Conservation (phyloP, 2,797 vertebrate species). For the Glyptemys insculpta region DNA sequence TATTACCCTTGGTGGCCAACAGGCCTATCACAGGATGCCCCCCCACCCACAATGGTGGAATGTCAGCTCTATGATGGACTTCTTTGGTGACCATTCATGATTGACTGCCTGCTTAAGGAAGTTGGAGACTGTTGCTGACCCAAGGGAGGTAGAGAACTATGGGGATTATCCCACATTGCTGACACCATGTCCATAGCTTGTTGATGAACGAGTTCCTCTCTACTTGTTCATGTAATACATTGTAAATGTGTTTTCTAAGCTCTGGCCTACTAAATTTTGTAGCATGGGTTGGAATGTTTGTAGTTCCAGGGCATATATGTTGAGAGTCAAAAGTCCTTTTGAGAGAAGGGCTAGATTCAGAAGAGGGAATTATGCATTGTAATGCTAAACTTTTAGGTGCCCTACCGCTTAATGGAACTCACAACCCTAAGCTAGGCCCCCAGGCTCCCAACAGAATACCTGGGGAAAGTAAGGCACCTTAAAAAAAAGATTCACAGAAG, state of each 20-base stretch:
- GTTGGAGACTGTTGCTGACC: neutral
- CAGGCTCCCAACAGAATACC: neutral
- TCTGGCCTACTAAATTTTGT: neutral
- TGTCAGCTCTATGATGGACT: neutral
- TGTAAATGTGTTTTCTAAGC: neutral
- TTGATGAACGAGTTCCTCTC: neutral
- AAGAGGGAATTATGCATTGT: neutral
- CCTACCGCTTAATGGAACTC: neutral
- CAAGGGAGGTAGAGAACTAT: fast-evolving
- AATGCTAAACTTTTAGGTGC: neutral
- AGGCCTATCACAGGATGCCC: neutral
- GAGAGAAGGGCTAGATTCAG: neutral
- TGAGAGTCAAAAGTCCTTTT: neutral
- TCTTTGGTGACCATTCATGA: fast-evolving
- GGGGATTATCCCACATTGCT: fast-evolving
- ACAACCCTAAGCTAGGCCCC: neutral
- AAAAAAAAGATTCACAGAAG: neutral
- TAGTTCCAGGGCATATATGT: neutral
- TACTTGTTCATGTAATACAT: neutral
- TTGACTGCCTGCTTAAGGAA: neutral
- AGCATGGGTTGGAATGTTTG: neutral
- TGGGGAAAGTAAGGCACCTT: neutral
- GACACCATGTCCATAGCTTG: neutral
- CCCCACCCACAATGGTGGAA: neutral
- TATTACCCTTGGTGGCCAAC: neutral